Conservation (phyloP, 2,888 invertebrate genomes). For the Unio delphinus region DNA sequence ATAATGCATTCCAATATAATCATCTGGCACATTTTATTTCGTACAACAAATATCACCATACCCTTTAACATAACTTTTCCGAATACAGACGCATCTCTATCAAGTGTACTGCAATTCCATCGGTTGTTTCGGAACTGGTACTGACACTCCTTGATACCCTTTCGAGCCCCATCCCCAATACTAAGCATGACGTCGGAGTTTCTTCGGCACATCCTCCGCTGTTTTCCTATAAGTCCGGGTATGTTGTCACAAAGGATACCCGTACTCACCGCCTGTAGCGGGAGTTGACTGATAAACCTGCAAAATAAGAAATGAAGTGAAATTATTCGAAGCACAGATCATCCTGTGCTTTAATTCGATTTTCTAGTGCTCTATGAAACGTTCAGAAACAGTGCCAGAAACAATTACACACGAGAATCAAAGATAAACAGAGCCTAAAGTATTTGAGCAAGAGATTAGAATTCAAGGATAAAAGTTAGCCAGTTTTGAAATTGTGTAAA, state of each 20-base stretch:
- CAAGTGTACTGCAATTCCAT: slow-evolving; percentile 70
- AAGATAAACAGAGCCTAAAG: too few relatives aligned
- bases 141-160: slow-evolving; percentile 71
- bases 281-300: slow-evolving; percentile 70
- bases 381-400: too few relatives aligned
- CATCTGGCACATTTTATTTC: background rate
- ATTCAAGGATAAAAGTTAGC: too few relatives aligned
- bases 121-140: slow-evolving; percentile 68
- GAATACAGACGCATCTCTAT: slow-evolving; percentile 70
- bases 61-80: slow-evolving; percentile 71
- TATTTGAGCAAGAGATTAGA: too few relatives aligned
- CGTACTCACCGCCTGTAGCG: slow-evolving; percentile 65
- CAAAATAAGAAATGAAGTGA: slow-evolving; percentile 7
- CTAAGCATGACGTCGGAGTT: slow-evolving; percentile 70
- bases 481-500: too few relatives aligned
- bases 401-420: too few relatives aligned
- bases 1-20: too few relatives aligned
- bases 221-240: slow-evolving; percentile 70
- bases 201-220: slow-evolving; percentile 68
- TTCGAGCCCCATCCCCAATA: slow-evolving; percentile 67
- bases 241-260: slow-evolving; percentile 70
- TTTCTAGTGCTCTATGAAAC: too few relatives aligned
- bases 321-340: too few relatives aligned
- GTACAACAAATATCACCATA: slow-evolving; percentile 33
- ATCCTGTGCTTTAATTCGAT: too few relatives aligned